Evolutionary conservation across 2,113 vertebrate species (phyloP), one percentile per base, ranked within the genome.

Genomic region (Puma concolor): DNA sequence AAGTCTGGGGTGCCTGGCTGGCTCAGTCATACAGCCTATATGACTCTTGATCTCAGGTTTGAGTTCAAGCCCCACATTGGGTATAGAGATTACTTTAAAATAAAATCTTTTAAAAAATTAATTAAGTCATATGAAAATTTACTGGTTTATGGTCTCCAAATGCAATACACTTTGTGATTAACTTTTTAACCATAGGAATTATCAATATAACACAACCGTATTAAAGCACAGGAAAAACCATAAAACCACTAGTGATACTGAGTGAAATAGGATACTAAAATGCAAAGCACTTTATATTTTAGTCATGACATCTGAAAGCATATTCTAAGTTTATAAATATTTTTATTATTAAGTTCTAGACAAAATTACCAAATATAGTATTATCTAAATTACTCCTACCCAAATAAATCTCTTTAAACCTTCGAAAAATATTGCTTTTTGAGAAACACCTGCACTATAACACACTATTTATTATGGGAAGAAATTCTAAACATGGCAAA

Each of bases 181-280:
- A 74, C 36, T 74, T 96, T 96, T 69, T 92, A 91, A 90, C 27
- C 31, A 94, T 9, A 96, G 79, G 3, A 95, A 98, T 8, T 95
- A 8, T 67, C 76, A 94, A 67, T 41, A 54, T 57, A 95, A 94
- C 1, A 90, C 16, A 87, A 74, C 66, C 54, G 91, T 48, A 89
- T 77, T 23, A 95, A 81, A 19, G 52, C 36, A 95, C 0, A 90
- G 38, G 66, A 95, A 96, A 98, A 95, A 83, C 17, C 69, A 69
- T 85, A 17, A n/a, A 89, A 57, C 27, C 74, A 33, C 41, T n/a
- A 91, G 60, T 80, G 16, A 94, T 64, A 36, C 17, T 74, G 9
- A 88, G 7, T 79, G 19, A 96, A 93, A 63, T 0, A 86, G 10
- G 67, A 95, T 6, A 94, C 19, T 77, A 87, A 93, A 95, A 48